Conservation (phyloP, 1,140 invertebrate species). For the Argopecten irradians region DNA sequence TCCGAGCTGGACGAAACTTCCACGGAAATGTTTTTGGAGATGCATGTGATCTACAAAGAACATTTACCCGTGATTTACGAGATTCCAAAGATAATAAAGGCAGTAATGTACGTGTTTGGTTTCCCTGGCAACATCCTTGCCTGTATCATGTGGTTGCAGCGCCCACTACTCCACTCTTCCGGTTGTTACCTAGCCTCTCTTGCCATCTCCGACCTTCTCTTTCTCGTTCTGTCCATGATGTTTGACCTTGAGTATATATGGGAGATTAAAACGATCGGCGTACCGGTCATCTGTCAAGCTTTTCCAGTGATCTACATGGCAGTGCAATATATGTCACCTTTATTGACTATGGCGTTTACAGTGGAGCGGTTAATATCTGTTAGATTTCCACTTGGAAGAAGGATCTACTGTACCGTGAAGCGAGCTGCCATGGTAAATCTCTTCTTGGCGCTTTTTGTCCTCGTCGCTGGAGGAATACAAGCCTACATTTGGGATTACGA, state of each 20-base stretch:
- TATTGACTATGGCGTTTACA: constrained; percentile 86
- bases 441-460: constrained; percentile 51
- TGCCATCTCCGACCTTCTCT: constrained; percentile 72
- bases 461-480: constrained; percentile 64
- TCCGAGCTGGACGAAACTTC: neutral
- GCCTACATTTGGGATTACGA: constrained; percentile 71
- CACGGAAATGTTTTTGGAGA: neutral
- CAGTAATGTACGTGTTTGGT: constrained; percentile 71
- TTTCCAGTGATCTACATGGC: constrained; percentile 69
- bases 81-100: constrained; percentile 59
- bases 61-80: constrained; percentile 49
- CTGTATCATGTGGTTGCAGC: constrained; percentile 74
- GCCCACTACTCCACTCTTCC: constrained; percentile 73
- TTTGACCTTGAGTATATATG: constrained; percentile 71
- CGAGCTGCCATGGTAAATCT: constrained; percentile 80
- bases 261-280: constrained; percentile 60
- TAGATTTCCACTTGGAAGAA: constrained; percentile 89
- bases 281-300: constrained; percentile 67
- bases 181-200: constrained; percentile 75
- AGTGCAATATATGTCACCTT: constrained; percentile 73
- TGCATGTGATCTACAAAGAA: constrained; percentile 52
- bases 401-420: constrained; percentile 83
- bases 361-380: constrained; percentile 97
- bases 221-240: constrained; percentile 69
- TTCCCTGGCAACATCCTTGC: constrained; percentile 74